Evolutionary conservation across 2,888 invertebrate genomes (phyloP).

Genomic region (Phragmatobia fuliginosa): DNA sequence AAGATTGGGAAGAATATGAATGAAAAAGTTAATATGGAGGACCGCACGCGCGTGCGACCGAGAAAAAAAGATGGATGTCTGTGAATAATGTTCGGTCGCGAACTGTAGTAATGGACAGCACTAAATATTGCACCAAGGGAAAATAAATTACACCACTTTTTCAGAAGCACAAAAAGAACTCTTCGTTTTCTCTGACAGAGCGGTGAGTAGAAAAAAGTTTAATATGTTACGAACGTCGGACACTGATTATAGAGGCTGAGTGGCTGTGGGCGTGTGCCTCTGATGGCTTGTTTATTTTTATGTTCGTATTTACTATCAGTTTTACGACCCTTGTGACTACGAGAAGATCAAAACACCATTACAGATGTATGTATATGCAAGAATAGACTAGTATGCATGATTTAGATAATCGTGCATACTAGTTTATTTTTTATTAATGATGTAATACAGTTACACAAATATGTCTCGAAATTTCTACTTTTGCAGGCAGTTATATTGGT

Average conservation of each 20-base stretch:
- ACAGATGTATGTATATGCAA: neutral
- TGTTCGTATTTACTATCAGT: conserved; percentile 37
- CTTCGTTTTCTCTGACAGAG: conserved; percentile 80
- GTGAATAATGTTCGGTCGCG: conserved; percentile 86
- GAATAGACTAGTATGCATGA: no score
- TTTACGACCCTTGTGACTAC: conserved; percentile 28
- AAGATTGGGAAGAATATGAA: conserved; percentile 71
- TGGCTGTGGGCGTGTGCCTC: conserved; percentile 30
- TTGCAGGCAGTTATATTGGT: neutral
- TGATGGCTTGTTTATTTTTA: conserved; percentile 36
- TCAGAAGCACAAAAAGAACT: conserved; percentile 82
- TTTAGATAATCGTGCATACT: no score
- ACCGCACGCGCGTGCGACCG: conserved; percentile 71
- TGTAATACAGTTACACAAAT: neutral
- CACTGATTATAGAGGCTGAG: conserved; percentile 51
- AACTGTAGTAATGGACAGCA: conserved; percentile 86
- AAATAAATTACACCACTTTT: conserved; percentile 85
- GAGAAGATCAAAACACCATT: conserved; percentile 2
- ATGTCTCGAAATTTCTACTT: neutral
- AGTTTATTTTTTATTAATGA: no score
- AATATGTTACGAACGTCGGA: conserved; percentile 70
- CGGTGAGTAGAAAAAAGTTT: conserved; percentile 76
- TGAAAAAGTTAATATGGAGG: conserved; percentile 82
- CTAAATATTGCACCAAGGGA: conserved; percentile 85
- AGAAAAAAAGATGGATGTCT: conserved; percentile 80